Base-by-base conservation (phyloP, 2,888 invertebrate genomes). In the Clivina fossor region DNA sequence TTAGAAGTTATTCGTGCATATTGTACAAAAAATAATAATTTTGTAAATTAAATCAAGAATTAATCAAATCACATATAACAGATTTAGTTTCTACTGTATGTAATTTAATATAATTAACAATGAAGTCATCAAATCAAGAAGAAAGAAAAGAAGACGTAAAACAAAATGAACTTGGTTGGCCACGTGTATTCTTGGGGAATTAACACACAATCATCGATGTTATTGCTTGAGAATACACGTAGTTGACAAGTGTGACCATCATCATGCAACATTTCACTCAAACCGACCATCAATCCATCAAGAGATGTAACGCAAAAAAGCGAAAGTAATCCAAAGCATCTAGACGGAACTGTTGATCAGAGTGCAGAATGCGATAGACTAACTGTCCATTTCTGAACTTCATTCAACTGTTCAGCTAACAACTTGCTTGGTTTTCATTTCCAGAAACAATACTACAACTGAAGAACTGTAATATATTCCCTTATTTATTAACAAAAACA, bases 141-240 rank as follows among this genome's bases (percentile, higher is more conserved):
- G 9, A 24, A 8, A 26, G 11, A n/a, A 15, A 16, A 46, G 16
- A 46, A 11, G 26, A 46, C 4, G 46, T 19, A 46, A 15, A 28
- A 18, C 15, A 19, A n/a, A n/a, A 26, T 8, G 73, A 78, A 83
- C 85, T 86, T 83, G 88, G 84, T 83, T 87, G 91, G 89, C 88
- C 88, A 92, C 93, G 93, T 85, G 93, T 93, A 93, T 93, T 91
- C 93, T 93, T 93, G 89, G 92, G 93, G 89, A 90, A 92, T 90
- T 93, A 93, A 91, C 93, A 92, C 91, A 88, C 84, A 84, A 82
- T 83, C 77, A 75, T 83, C 86, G 90, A 83, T 93, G 93, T 94
- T 94, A 94, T 94, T 94, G 94, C 94, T 94, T 94, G 93, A 93
- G 93, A 94, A 94, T 94, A 94, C 93, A 93, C 93, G 93, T 94